Evolutionary conservation across 1,140 invertebrate genomes (phyloP).

Genomic region (Drosophila varians): DNA sequence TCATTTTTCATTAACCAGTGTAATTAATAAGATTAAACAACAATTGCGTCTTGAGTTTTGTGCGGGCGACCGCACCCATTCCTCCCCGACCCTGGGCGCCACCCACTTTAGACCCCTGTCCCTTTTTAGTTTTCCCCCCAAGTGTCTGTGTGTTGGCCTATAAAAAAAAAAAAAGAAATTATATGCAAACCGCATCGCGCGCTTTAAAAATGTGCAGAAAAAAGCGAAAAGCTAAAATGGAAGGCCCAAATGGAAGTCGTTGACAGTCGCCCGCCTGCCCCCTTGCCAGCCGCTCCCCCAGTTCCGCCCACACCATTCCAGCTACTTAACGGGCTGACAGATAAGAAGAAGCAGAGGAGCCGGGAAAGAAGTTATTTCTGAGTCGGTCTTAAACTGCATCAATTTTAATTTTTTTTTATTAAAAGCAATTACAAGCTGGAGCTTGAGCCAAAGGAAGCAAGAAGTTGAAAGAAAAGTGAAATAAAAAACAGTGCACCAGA

Average conservation of each 20-base stretch:
- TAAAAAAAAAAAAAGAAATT: slow-evolving; percentile 59
- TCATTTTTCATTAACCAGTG: slow-evolving; percentile 73
- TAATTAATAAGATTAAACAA: slow-evolving; percentile 82
- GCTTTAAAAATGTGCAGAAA: slow-evolving; percentile 44
- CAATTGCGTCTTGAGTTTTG: slow-evolving; percentile 64
- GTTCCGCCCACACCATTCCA: slow-evolving; percentile 41
- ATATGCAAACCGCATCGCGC: slow-evolving; percentile 78
- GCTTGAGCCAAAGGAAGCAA: slow-evolving; percentile 36
- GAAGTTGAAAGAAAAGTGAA: slow-evolving; percentile 46
- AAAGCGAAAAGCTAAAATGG: slow-evolving; percentile 57
- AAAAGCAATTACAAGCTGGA: slow-evolving; percentile 79
- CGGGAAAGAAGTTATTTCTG: slow-evolving; percentile 40
- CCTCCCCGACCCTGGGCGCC: slow-evolving; percentile 20
- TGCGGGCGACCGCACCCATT: slow-evolving; percentile 74
- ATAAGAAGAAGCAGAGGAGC: slow-evolving; percentile 30
- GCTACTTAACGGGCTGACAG: slow-evolving; percentile 55
- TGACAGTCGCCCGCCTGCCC: slow-evolving; percentile 38
- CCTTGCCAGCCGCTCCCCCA: slow-evolving; percentile 1
- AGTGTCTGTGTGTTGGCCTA: slow-evolving; percentile 11
- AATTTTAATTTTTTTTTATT: slow-evolving; percentile 65
- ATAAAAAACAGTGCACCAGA: slow-evolving; percentile 61
- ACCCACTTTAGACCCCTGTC: neutral
- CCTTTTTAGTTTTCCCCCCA: slow-evolving; percentile 31
- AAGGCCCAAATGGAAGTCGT: slow-evolving; percentile 53
- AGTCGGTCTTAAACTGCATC: slow-evolving; percentile 58